Conservation (phyloP, 2,888 invertebrate genomes). For the Timema cristinae region DNA sequence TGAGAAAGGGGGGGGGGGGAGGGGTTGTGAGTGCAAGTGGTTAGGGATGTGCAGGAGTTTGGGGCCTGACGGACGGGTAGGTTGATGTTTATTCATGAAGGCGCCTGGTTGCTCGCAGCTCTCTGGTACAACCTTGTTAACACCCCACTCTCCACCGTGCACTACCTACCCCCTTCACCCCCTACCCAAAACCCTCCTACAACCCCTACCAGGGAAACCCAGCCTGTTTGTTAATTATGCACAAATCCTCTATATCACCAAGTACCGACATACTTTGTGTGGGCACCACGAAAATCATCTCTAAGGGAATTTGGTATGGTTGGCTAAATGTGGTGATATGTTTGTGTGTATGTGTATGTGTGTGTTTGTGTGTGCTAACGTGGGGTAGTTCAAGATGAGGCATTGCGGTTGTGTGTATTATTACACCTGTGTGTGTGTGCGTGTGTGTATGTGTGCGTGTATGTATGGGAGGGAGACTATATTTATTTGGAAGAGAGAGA, state of each 20-base stretch:
- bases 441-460: too few relatives aligned
- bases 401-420: too few relatives aligned
- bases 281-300: constrained; percentile 21
- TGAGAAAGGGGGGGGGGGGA: background rate
- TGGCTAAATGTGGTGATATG: background rate
- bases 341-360: too few relatives aligned
- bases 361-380: too few relatives aligned
- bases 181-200: background rate
- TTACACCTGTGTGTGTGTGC: too few relatives aligned
- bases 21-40: background rate
- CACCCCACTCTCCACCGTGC: constrained; percentile 7
- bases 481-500: too few relatives aligned
- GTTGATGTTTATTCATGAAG: constrained; percentile 26
- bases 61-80: too few relatives aligned
- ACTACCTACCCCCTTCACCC: constrained; percentile 8
- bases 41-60: too few relatives aligned
- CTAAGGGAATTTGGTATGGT: background rate
- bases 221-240: constrained; percentile 27
- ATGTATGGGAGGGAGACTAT: too few relatives aligned
- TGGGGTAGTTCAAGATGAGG: too few relatives aligned
- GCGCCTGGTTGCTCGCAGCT: constrained; percentile 18
- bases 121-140: constrained; percentile 25
- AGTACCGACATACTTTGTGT: constrained; percentile 26
- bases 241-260: constrained; percentile 25
- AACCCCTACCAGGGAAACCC: constrained; percentile 22